A percentile compares a stretch with the other conserved stretches of the same genome.
These are phyloP conservation scores for Coturnix japonica DNA, from an alignment of 2,113 vertebrate species.

Conservation along the genomic window DNA sequence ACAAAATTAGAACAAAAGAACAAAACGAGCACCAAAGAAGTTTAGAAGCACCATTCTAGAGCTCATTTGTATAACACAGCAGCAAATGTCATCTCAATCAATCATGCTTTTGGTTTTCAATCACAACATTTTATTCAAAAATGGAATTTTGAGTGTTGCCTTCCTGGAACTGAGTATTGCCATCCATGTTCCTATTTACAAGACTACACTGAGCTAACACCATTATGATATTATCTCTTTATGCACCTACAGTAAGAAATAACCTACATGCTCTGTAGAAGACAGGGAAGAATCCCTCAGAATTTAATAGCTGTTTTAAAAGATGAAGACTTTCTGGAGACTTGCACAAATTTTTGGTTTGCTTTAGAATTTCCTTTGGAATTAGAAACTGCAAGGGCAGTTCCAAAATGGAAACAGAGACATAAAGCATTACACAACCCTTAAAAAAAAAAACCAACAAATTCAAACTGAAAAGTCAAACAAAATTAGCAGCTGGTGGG, in stretches of 20 bases:
- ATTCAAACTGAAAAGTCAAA: not conserved
- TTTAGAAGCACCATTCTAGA: not conserved
- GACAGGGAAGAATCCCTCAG: not conserved
- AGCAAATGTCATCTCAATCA: not conserved
- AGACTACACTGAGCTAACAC: not conserved
- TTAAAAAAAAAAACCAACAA: not conserved
- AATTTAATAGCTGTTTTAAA: not conserved
- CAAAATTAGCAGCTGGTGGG: not conserved
- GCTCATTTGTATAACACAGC: not conserved
- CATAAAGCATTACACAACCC: not conserved
- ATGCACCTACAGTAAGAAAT: not conserved
- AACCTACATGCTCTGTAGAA: not conserved
- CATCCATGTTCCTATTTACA: not conserved
- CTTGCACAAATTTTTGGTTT: not conserved
- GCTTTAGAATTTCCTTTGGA: not conserved
- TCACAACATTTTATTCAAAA: not conserved
- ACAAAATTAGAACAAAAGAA: not conserved
- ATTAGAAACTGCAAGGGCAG: not conserved
- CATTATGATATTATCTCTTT: not conserved
- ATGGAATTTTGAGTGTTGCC: not conserved
- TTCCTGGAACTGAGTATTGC: not conserved
- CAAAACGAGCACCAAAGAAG: not conserved
- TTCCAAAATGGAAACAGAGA: not conserved
- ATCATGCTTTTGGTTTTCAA: not conserved
- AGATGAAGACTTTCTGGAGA: not conserved